phyloP scores from a whole-genome alignment of 2,113 vertebrate genomes.

The Morone chrysops region DNA sequence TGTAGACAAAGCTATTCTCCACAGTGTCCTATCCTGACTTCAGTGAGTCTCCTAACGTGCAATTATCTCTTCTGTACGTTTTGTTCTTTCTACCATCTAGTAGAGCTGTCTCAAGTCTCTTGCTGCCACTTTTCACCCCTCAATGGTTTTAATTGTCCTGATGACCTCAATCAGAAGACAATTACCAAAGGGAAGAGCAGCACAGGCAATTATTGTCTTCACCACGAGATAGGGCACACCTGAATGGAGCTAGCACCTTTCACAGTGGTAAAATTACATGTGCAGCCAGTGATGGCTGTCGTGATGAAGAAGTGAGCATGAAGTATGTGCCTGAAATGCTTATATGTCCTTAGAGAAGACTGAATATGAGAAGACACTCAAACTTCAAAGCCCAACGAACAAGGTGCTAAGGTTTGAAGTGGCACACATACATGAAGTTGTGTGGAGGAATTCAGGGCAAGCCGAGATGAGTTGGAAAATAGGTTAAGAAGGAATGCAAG shows the following conservation, averaged over 20 bases:
- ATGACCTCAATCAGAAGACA: slow-evolving; percentile 99
- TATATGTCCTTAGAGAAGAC: slow-evolving; percentile 58
- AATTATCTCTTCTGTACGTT: slow-evolving; percentile 59
- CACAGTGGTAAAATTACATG: slow-evolving; percentile 85
- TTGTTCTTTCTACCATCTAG: slow-evolving; percentile 75
- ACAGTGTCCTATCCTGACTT: slow-evolving; percentile 52
- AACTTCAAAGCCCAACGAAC: slow-evolving; percentile 65
- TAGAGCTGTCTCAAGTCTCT: slow-evolving; percentile 62
- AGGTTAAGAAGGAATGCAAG: slow-evolving; percentile 52
- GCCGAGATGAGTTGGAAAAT: slow-evolving; percentile 54
- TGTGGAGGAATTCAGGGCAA: slow-evolving; percentile 56
- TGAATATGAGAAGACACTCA: slow-evolving; percentile 54
- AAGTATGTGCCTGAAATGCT: slow-evolving; percentile 62
- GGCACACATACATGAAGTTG: slow-evolving; percentile 19
- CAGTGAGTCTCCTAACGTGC: slow-evolving; percentile 32
- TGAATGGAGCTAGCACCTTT: slow-evolving; percentile 89
- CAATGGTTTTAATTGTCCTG: slow-evolving; percentile 90
- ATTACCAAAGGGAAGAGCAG: slow-evolving; percentile 89
- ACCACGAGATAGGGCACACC: slow-evolving; percentile 88
- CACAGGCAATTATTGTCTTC: slow-evolving; percentile 92
- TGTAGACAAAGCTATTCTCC: slow-evolving; percentile 47
- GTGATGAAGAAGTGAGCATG: slow-evolving; percentile 51
- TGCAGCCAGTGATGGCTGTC: slow-evolving; percentile 68
- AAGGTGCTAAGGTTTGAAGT: slow-evolving; percentile 29
- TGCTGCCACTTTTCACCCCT: slow-evolving; percentile 85